Evolutionary conservation across 2,113 vertebrate species (phyloP), one percentile per base, ranked within the genome.

Genomic region (Lycocorax pyrrhopterus): DNA sequence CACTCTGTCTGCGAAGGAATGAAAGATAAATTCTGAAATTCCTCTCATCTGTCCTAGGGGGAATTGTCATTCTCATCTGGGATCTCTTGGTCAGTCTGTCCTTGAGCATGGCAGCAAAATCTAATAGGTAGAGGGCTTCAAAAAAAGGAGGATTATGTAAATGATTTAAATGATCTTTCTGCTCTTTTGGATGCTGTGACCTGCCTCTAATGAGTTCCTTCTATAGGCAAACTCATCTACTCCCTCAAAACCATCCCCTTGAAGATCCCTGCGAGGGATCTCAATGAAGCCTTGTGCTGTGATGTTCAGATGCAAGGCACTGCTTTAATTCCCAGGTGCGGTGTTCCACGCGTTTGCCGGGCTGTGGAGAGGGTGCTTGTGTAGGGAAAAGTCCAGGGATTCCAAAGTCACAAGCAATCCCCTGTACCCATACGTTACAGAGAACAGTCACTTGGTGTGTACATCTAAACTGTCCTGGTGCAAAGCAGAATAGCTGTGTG

Each of bases 281-380:
- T 17, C n/a, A 3, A 12, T 33, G 47, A 37, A 46, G 52, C 19
- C 11, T 55, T 26, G 39, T 55, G 3, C 44, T 5, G 2, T 26
- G n/a, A 10, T 6, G 4, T 53, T 53, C 20, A 66, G 30, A 4
- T 41, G 60, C 51, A 25, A 25, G 66, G 12, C 21, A 5, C 11
- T 75, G 56, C 33, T 27, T 18, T 62, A 16, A 21, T 68, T 75
- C 33, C n/a, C 26, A 56, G 18, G n/a, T 69, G 44, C 51, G n/a
- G 39, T 4, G 21, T 21, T 46, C 43, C 0, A 0, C 43, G 62
- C 0, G 0, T 43, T 72, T 68, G 30, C n/a, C 27, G 30, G 64
- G 26, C 84, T 74, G 30, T 32, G 51, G 46, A 53, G 27, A 32
- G 30, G 18, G 26, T 0, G 1, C 32, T 17, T 15, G 39, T 27